Base-by-base conservation (phyloP, 2,797 vertebrate genomes). In the Kryptolebias ocellatus region DNA sequence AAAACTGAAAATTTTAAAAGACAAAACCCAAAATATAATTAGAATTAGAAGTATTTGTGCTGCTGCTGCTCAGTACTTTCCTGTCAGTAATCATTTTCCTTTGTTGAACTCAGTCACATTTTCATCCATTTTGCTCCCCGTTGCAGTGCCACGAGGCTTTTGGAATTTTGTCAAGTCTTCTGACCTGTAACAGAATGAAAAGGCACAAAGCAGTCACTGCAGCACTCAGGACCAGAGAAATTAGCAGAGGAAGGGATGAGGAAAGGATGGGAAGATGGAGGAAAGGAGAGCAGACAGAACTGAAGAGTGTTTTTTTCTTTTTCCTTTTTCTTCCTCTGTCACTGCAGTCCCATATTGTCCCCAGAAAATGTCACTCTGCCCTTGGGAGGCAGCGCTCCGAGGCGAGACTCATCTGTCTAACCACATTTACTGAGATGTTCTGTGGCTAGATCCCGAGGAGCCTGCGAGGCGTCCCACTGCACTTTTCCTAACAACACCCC, bases 301-400 rank as follows among this genome's bases (percentile, higher is more conserved):
- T 64, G 69, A 52, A 59, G 62, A 46, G 59, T 47, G 51, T 62
- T 4, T 18, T 46, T 11, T 50, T 27, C 29, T 45, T 53, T 42
- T 27, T 12, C 11, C 85, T 81, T 27, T 44, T 45, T 53, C 45
- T 27, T 12, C 11, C 85, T 81, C 64, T 87, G 86, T 90, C 89
- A 88, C 82, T 77, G 83, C 83, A 76, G 88, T 88, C 84, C 80
- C 88, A 81, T 85, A 90, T 89, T 91, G 87, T 90, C 90, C 85
- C 83, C 83, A 86, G 83, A 93, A 94, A 93, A 93, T 93, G 92
- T 93, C 91, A 92, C 78, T 79, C 69, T 85, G 83, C 89, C 91
- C 89, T 90, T 90, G 90, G 89, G 88, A 91, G 87, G 79, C 75
- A 75, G 76, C 42, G 75, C 90, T 90, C 72, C 52, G 73, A 89